Conservation (phyloP, 92 coral and sea anemone species). For the Nematostella vectensis region DNA sequence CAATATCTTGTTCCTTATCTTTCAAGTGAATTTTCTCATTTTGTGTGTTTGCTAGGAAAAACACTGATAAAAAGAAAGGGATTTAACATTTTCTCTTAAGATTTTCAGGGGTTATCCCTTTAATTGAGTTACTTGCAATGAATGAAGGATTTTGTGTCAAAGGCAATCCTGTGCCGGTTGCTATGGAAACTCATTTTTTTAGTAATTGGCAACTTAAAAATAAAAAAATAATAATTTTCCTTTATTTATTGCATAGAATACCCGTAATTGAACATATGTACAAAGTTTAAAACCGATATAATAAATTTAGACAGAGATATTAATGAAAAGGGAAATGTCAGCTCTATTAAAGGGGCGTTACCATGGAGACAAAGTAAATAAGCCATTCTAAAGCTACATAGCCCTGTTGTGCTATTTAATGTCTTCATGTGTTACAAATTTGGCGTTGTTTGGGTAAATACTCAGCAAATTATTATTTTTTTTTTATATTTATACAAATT, state of each 20-base stretch:
- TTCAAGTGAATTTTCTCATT: neutral
- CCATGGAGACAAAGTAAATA: neutral
- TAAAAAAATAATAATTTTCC: neutral
- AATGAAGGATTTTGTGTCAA: neutral
- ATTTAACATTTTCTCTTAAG: neutral
- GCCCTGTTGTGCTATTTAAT: too few relatives aligned
- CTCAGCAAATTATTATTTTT: too few relatives aligned
- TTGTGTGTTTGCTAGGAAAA: neutral
- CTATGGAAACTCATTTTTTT: neutral
- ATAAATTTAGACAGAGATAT: neutral
- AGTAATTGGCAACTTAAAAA: neutral
- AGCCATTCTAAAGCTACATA: neutral
- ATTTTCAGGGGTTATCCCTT: neutral
- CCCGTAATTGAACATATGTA: neutral
- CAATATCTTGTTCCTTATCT: neutral
- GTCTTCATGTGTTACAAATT: too few relatives aligned
- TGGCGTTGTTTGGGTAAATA: too few relatives aligned
- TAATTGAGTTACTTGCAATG: neutral
- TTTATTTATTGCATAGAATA: neutral
- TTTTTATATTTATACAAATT: too few relatives aligned
- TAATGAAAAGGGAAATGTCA: neutral
- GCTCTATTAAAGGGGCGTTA: neutral
- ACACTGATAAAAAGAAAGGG: neutral
- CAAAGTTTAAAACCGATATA: neutral
- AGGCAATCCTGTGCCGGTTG: neutral